Evolutionary conservation across 2,113 vertebrate species (phyloP).

Genomic region (Stegostoma tigrinum): DNA sequence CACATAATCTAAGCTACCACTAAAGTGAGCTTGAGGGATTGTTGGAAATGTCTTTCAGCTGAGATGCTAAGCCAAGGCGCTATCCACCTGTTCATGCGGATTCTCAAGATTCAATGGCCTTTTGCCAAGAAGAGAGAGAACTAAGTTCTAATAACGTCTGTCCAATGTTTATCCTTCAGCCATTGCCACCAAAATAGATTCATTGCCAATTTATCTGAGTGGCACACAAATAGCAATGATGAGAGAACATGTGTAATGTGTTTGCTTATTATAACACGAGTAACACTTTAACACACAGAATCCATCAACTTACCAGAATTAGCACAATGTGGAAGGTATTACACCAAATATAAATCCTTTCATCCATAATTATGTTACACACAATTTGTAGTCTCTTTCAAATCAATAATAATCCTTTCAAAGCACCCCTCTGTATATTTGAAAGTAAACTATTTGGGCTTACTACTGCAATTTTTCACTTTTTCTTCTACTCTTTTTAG

Average conservation of each 20-base stretch:
- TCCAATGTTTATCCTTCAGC: neutral
- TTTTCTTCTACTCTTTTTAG: neutral
- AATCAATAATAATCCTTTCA: neutral
- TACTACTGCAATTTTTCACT: no score
- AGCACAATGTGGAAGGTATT: neutral
- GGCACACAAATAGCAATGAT: no score
- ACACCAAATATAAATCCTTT: neutral
- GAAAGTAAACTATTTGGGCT: neutral
- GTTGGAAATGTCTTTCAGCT: neutral
- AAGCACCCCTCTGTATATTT: neutral
- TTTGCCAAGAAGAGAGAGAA: neutral
- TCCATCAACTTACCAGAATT: neutral
- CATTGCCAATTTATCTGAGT: neutral
- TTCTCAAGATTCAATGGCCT: neutral
- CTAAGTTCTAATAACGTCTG: neutral
- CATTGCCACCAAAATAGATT: neutral
- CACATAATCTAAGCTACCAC: neutral
- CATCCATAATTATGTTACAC: no score
- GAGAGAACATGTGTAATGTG: neutral
- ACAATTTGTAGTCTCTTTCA: neutral
- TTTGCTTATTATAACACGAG: neutral
- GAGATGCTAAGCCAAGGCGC: neutral
- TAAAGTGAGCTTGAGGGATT: neutral
- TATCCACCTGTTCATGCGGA: neutral
- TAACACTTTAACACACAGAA: neutral